Evolutionary conservation across 64 coral and sea anemone species (phyloP).

Genomic region (Montipora capricornis): DNA sequence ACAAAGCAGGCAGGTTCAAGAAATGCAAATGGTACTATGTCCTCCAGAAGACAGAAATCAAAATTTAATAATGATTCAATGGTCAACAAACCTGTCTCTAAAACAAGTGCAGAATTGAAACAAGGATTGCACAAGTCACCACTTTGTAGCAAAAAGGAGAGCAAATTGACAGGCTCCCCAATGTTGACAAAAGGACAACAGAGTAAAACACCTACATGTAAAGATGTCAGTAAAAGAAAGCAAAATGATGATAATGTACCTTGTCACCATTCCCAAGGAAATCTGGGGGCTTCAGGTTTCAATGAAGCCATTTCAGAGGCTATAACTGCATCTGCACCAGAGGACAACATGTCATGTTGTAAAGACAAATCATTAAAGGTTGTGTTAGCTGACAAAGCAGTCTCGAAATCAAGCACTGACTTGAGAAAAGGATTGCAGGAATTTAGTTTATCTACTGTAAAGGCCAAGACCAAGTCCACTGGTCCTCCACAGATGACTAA

Average conservation of each 20-base stretch:
- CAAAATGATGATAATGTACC: no score
- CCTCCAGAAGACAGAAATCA: background rate
- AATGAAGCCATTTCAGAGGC: no score
- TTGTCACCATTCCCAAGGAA: no score
- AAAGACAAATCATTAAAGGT: no score
- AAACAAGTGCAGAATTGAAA: background rate
- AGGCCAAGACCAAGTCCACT: background rate
- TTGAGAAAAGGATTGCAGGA: background rate
- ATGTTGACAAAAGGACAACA: no score
- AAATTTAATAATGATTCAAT: background rate
- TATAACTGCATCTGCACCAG: no score
- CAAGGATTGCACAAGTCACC: background rate
- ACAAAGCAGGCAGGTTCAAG: background rate
- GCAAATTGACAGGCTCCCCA: no score
- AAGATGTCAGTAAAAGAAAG: no score
- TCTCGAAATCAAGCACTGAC: background rate
- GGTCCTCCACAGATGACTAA: constrained; percentile 8
- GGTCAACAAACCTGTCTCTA: background rate
- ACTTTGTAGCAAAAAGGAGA: background rate
- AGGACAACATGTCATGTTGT: no score
- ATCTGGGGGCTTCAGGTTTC: no score
- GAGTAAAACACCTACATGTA: no score
- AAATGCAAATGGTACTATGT: background rate
- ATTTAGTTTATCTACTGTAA: background rate
- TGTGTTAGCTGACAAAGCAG: background rate